These are phyloP conservation scores for Hephaestus fuliginosus DNA, from an alignment of 2,797 vertebrate genomes.

Conservation along the genomic window DNA sequence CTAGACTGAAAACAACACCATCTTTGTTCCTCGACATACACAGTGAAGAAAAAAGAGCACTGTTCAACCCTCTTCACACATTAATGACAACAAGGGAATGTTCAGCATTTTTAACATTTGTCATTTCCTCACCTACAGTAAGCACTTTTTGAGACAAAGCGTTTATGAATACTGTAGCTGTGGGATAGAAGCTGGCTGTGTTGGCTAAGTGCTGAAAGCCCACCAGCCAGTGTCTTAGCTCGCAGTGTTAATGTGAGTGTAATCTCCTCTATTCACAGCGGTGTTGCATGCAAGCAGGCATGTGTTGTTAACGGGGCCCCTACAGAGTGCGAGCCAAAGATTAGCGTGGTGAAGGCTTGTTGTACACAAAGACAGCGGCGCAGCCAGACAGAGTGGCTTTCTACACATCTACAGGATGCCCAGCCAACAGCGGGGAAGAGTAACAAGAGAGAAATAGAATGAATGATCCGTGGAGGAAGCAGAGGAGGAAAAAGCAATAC, in stretches of 20 bases:
- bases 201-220: slow-evolving; percentile 48
- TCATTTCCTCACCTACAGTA: slow-evolving; percentile 46
- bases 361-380: slow-evolving; percentile 57
- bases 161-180: slow-evolving; percentile 42
- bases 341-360: slow-evolving; percentile 64
- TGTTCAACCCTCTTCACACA: background rate
- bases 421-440: slow-evolving; percentile 27
- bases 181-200: slow-evolving; percentile 37
- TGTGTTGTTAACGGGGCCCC: slow-evolving; percentile 65
- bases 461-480: slow-evolving; percentile 24
- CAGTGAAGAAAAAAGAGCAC: background rate
- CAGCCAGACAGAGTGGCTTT: slow-evolving; percentile 53
- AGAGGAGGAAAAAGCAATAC: slow-evolving; percentile 34
- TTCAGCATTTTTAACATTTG: slow-evolving; percentile 33
- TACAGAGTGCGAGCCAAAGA: slow-evolving; percentile 67
- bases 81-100: slow-evolving; percentile 24
- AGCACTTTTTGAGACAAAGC: slow-evolving; percentile 48
- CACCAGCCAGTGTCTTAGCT: slow-evolving; percentile 48
- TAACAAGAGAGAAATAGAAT: slow-evolving; percentile 17
- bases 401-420: slow-evolving; percentile 27
- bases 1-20: background rate
- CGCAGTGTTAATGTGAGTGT: slow-evolving; percentile 69
- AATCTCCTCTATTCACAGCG: slow-evolving; percentile 69
- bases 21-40: background rate
- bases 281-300: slow-evolving; percentile 50